Conservation (phyloP, 1,140 invertebrate genomes). For the Penaeus vannamei region DNA sequence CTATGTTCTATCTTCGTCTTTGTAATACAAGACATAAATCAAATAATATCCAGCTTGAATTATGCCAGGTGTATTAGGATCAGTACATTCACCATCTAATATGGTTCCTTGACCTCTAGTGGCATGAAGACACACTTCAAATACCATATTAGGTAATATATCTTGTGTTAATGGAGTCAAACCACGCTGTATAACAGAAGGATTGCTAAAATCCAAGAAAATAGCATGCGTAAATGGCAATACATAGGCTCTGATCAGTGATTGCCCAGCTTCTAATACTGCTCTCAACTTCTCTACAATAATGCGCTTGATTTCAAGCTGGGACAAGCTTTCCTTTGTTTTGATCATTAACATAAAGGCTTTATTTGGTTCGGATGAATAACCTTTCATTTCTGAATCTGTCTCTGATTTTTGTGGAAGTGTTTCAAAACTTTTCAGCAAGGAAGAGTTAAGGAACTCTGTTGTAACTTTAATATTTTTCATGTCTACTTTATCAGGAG, state of each 20-base stretch:
- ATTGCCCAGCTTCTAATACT: slow-evolving; percentile 35
- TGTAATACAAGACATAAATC: slow-evolving; percentile 55
- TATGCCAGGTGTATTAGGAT: slow-evolving; percentile 40
- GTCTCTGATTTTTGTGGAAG: neutral
- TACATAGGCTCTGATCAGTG: slow-evolving; percentile 44
- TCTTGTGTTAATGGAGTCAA: neutral
- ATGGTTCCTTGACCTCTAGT: slow-evolving; percentile 46
- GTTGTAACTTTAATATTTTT: too few species aligned
- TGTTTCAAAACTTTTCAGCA: too few species aligned
- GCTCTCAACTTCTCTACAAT: slow-evolving; percentile 39
- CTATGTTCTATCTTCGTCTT: slow-evolving; percentile 4
- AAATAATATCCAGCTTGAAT: slow-evolving; percentile 61
- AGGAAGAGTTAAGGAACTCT: too few species aligned
- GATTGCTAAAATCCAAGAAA: slow-evolving; percentile 49
- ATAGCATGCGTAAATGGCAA: slow-evolving; percentile 51
- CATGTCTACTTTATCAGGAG: too few species aligned
- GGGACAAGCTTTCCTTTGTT: slow-evolving; percentile 39
- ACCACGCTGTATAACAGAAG: neutral
- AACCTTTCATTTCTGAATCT: neutral
- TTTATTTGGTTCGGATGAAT: slow-evolving; percentile 22
- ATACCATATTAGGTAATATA: slow-evolving; percentile 19
- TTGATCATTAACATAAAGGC: slow-evolving; percentile 54
- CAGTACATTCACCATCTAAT: slow-evolving; percentile 44
- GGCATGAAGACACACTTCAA: slow-evolving; percentile 54
- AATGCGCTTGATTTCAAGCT: slow-evolving; percentile 44